A percentile compares a stretch with the other conserved stretches of the same genome.
phyloP scores from a whole-genome alignment of 2,888 invertebrate species.

The Pterostichus madidus region DNA sequence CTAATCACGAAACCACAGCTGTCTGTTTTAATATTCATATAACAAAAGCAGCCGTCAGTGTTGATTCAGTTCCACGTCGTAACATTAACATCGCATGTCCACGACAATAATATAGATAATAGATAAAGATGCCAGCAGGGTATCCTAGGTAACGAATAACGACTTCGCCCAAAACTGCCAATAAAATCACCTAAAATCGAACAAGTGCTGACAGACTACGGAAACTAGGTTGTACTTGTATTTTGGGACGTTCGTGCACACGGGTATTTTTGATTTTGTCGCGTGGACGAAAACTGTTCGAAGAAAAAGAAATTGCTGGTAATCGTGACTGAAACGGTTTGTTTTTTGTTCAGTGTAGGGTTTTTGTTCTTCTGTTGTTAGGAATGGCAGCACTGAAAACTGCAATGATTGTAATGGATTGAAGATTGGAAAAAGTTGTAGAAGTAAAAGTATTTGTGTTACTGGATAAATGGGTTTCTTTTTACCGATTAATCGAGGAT shows the following conservation, averaged over 20 bases:
- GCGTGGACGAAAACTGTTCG: conserved; percentile 36
- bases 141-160: conserved; percentile 19
- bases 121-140: conserved; percentile 22
- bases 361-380: conserved; percentile 21
- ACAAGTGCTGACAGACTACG: neutral
- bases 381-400: conserved; percentile 8
- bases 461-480: conserved; percentile 25
- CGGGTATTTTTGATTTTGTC: conserved; percentile 30
- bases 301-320: conserved; percentile 24
- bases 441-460: conserved; percentile 23
- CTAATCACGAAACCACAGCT: too few relatives aligned
- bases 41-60: too few relatives aligned
- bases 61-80: neutral
- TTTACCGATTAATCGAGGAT: conserved; percentile 25
- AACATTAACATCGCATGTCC: conserved; percentile 18
- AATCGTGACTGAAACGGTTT: conserved; percentile 25
- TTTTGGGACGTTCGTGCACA: conserved; percentile 30
- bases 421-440: neutral
- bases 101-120: conserved; percentile 47
- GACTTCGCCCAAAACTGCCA: conserved; percentile 33
- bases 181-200: conserved; percentile 42
- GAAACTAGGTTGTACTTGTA: conserved; percentile 36
- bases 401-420: conserved; percentile 40
- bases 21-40: too few relatives aligned
- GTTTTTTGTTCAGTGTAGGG: conserved; percentile 17